Conservation (phyloP, 2,797 vertebrate genomes). For the Eulemur albifrons region DNA sequence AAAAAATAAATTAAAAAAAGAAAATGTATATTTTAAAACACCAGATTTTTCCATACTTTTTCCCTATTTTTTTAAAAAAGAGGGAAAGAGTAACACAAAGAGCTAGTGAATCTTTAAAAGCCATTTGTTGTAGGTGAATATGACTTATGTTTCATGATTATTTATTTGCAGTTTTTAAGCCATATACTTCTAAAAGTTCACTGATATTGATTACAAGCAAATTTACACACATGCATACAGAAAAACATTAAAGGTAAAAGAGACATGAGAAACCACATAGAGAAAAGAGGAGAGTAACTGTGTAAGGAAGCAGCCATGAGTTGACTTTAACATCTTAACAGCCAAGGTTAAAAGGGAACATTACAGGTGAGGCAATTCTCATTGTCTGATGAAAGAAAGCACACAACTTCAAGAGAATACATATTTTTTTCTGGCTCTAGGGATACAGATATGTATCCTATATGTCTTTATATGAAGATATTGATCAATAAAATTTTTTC, state of each 20-base stretch:
- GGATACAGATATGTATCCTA: background rate
- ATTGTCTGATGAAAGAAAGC: background rate
- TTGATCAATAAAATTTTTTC: background rate
- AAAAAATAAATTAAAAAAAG: background rate
- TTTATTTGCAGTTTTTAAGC: background rate
- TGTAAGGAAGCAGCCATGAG: background rate
- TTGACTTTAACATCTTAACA: background rate
- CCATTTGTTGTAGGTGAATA: background rate
- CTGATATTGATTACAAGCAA: background rate
- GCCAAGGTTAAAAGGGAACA: background rate
- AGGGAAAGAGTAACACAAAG: background rate
- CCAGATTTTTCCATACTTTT: background rate
- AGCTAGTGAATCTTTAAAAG: background rate
- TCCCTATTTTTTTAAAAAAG: background rate
- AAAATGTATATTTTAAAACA: constrained; percentile 19
- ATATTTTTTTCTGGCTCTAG: background rate
- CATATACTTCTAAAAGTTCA: background rate
- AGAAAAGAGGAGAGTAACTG: background rate
- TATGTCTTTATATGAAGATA: background rate
- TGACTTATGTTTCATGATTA: background rate
- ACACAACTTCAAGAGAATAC: background rate
- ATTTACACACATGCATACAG: background rate
- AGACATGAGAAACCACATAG: background rate
- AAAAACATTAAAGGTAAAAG: background rate
- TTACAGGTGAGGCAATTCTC: background rate